These are phyloP conservation scores for Cephus nigrinus DNA, from an alignment of 2,888 invertebrate genomes.

Conservation along the genomic window DNA sequence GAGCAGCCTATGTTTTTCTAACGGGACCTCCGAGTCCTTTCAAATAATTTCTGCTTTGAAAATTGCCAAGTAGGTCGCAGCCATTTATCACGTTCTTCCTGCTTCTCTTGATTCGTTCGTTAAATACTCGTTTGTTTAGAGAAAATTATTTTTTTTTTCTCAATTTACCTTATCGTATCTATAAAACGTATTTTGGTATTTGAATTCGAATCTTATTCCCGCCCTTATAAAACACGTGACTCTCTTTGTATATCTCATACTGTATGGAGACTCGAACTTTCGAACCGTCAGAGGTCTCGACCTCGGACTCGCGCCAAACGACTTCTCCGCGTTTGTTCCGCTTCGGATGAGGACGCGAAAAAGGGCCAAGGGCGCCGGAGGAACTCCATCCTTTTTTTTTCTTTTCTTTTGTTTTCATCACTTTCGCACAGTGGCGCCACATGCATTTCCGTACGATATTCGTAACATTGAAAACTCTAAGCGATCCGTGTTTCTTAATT, in stretches of 20 bases:
- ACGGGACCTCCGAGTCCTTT: neutral
- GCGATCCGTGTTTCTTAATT: too few relatives aligned
- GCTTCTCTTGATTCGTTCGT: neutral
- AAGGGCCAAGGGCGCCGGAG: neutral
- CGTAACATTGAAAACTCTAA: neutral
- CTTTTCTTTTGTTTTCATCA: neutral
- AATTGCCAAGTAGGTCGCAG: neutral
- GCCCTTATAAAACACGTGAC: neutral
- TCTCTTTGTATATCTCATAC: too few relatives aligned
- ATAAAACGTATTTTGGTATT: neutral
- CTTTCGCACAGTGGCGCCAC: neutral
- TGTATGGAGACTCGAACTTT: neutral
- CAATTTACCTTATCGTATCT: neutral
- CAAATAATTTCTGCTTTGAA: neutral
- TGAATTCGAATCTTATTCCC: neutral
- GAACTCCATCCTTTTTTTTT: neutral
- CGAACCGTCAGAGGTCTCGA: neutral
- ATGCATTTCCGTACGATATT: neutral
- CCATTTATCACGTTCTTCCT: neutral
- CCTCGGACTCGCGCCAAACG: neutral
- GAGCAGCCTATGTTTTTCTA: neutral
- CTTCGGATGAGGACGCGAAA: neutral
- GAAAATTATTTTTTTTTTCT: too few relatives aligned
- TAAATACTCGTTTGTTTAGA: too few relatives aligned
- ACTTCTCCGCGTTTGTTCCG: neutral